A percentile compares a stretch with the other conserved stretches of the same genome.
Evolutionary conservation across 2,797 vertebrate species (phyloP).

Genomic region (Lagodon rhomboides): DNA sequence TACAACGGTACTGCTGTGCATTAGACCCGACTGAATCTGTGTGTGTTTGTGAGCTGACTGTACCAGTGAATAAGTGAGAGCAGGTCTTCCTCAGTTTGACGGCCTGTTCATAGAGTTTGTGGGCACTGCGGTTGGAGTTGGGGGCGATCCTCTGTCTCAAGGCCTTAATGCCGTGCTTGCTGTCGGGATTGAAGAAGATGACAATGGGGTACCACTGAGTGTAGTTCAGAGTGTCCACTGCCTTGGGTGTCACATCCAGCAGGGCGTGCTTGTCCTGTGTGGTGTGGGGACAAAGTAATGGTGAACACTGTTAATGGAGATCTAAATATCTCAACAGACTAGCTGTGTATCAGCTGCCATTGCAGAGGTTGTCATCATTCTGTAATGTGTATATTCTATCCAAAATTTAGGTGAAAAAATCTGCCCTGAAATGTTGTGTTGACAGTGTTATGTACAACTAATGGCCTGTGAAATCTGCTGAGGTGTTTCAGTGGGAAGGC

Average conservation of each 20-base stretch:
- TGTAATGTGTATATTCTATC: neutral
- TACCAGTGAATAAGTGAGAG: constrained; percentile 91
- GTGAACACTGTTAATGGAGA: neutral
- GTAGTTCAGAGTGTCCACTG: constrained; percentile 95
- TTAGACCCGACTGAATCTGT: neutral
- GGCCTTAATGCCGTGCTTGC: constrained; percentile 91
- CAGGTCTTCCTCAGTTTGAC: constrained; percentile 92
- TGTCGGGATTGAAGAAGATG: constrained; percentile 94
- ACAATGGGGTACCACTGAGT: constrained; percentile 98
- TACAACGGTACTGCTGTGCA: neutral
- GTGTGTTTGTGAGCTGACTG: neutral
- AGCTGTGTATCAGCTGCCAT: neutral
- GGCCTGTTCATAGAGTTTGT: constrained; percentile 94
- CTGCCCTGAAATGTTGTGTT: neutral
- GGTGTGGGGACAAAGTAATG: neutral
- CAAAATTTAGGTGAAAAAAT: neutral
- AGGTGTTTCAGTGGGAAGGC: neutral
- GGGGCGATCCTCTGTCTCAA: constrained; percentile 91
- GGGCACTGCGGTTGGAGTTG: constrained; percentile 91
- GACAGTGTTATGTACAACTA: neutral
- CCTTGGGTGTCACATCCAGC: constrained; percentile 95
- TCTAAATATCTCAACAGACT: neutral
- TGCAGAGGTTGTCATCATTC: neutral
- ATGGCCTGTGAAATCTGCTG: neutral
- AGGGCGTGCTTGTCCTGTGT: constrained; percentile 91